Evolutionary conservation across 2,113 vertebrate genomes (phyloP), one percentile per base, ranked within the genome.

Genomic region (Strix aluco): DNA sequence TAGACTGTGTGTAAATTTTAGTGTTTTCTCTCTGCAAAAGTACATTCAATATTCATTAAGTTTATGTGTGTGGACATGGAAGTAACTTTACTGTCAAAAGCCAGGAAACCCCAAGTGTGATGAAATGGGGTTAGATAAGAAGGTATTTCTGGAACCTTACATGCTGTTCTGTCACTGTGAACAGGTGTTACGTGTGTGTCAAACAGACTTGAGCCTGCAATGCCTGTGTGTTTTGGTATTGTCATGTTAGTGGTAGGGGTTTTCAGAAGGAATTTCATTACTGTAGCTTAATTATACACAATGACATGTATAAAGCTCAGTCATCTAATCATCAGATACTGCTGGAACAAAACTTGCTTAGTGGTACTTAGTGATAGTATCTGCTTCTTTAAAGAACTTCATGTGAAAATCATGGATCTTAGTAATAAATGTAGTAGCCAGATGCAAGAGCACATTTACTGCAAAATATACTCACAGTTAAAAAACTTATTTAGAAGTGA

Each of bases 181-280:
- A 40, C 27, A 30, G 74, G 52, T 54, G 54, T 42, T 77, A 1
- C 0, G 36, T 4, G 1, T 20, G 58, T 65, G 63, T 59, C 96
- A 95, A n/a, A 54, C 85, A 93, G 80, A 23, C 54, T 62, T 61
- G 96, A 94, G 86, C 96, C 86, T 92, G 62, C 77, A 51, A 14
- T 49, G 70, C 83, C 94, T 5, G 0, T 1, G 74, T 94, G 85
- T 63, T 75, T 81, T 57, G 90, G 51, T 83, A 63, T 47, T 59
- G 44, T 73, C 34, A 0, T 27, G 27, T n/a, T 61, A 7, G 61
- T 16, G 44, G 25, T 20, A 54, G n/a, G 74, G 54, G 29, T 32
- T 9, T 55, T 52, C 82, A 78, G 81, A 22, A 80, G 36, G 81
- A 61, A 2, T 36, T 73, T 36, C 10, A 13, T 80, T 63, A 1